A percentile compares a stretch with the other conserved stretches of the same genome.
These are phyloP conservation scores for Tupaia tana DNA, from an alignment of 2,113 vertebrate genomes.

Conservation along the genomic window DNA sequence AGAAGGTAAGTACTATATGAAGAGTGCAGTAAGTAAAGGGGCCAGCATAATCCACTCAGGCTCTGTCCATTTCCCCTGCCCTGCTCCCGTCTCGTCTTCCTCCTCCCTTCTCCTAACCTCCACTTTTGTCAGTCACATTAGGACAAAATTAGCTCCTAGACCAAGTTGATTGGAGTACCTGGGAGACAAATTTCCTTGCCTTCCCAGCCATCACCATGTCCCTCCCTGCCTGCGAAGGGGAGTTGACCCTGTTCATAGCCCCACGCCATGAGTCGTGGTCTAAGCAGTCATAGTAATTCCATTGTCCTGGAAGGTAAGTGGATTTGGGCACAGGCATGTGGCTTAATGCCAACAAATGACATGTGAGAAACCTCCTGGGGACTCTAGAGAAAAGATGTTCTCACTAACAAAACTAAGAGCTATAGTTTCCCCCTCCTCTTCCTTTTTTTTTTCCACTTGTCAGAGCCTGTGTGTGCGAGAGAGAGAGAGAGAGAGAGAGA, in stretches of 20 bases:
- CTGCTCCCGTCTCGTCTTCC: rapidly evolving
- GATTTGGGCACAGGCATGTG: not conserved
- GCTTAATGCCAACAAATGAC: not conserved
- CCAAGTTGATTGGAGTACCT: not conserved
- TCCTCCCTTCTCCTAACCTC: not conserved
- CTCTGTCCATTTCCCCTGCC: not conserved
- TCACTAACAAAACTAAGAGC: no score
- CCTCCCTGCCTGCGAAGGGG: not conserved
- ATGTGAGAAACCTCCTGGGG: not conserved
- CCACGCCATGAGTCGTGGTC: not conserved
- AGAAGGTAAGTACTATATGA: not conserved
- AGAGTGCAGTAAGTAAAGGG: not conserved
- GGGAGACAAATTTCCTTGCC: not conserved
- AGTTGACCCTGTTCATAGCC: not conserved
- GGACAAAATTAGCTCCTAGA: not conserved
- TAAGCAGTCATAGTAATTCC: not conserved
- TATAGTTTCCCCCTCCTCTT: no score
- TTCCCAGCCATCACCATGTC: not conserved
- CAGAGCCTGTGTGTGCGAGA: no score
- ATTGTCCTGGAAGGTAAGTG: not conserved
- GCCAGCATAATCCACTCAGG: not conserved
- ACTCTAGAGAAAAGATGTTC: not conserved
- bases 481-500: no score
- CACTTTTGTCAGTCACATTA: not conserved
- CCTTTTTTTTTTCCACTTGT: no score